A percentile compares a stretch with the other conserved stretches of the same genome.
These are phyloP conservation scores for Cacoxenus indagator DNA, from an alignment of 2,888 invertebrate genomes.

Conservation along the genomic window DNA sequence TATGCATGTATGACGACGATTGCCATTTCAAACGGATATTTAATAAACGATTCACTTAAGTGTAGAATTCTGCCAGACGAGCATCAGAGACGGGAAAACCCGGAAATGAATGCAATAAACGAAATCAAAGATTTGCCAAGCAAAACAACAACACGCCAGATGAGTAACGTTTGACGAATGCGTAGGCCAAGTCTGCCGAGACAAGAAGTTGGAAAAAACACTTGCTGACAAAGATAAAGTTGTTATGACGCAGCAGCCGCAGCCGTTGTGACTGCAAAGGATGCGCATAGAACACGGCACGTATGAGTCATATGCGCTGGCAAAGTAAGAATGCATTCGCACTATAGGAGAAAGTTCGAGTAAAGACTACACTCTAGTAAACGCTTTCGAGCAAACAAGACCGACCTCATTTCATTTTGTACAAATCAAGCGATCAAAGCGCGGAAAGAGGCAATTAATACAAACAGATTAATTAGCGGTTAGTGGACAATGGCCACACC, in stretches of 20 bases:
- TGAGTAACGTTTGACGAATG: neutral
- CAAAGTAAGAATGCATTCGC: too few species aligned
- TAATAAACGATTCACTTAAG: neutral
- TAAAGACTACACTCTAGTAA: slow-evolving; percentile 35
- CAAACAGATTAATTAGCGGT: slow-evolving; percentile 55
- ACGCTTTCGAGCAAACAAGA: neutral
- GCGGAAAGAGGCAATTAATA: slow-evolving; percentile 39
- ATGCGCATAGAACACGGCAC: slow-evolving; percentile 23
- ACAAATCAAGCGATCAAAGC: slow-evolving; percentile 15
- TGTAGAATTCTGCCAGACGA: neutral
- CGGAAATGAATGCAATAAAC: neutral
- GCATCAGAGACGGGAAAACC: neutral
- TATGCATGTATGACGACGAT: neutral
- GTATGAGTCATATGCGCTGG: slow-evolving; percentile 28
- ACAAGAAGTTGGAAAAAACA: neutral
- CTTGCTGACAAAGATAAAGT: slow-evolving; percentile 54
- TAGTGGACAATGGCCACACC: neutral
- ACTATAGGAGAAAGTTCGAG: slow-evolving; percentile 47
- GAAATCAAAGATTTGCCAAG: slow-evolving; percentile 1
- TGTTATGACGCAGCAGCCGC: slow-evolving; percentile 53
- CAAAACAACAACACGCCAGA: neutral
- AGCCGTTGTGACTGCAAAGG: slow-evolving; percentile 26
- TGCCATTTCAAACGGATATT: neutral
- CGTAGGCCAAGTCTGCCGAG: neutral
- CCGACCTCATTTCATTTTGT: neutral